Base-by-base conservation (phyloP, 92 coral and sea anemone species). In the Zoanthus gigantus region DNA sequence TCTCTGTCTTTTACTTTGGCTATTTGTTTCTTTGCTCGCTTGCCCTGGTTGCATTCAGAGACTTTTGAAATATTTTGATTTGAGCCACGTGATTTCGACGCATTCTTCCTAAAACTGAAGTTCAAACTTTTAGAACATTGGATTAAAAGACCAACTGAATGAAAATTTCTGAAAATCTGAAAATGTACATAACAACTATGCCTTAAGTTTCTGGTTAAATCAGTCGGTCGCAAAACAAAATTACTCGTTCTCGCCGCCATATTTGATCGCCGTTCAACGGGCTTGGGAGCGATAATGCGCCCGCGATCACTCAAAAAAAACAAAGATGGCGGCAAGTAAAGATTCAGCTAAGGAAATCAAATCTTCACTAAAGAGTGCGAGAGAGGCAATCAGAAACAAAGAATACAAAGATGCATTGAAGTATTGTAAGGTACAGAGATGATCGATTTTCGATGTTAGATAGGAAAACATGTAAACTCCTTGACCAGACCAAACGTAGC, bases 341-440 rank as follows among this genome's bases (percentile, higher is more conserved):
- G 95, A 95, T 95, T 96, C 99, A 81, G 30, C 93, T 86, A 97
- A 95, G 72, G 98, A 97, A 88, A 83, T 92, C 47, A 97, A 97
- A 85, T 79, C 86, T 85, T 77, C 90, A 54, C 86, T 97, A 58
- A 95, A 91, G 88, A 97, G 85, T 80, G 99, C 99, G 6, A 87
- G 99, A 16, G 98, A 97, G 28, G 91, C 95, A 23, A 97, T 97
- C 66, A 91, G 95, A 79, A 97, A 97, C 86, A 97, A 93, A 80
- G 98, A 97, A 76, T 97, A 89, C 72, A 93, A 92, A 52, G 96
- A 94, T 9, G 99, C 99, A 56, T 83, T 97, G 65, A 97, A 97
- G 74, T 95, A 97, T 75, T 97, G 99, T 94, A 97, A 97, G 97
- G 99, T 96, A 87, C 29, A 50, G 16, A 63, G 10, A 63, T 30